Base-by-base conservation (phyloP, 2,797 vertebrate species). In the Falco naumanni region DNA sequence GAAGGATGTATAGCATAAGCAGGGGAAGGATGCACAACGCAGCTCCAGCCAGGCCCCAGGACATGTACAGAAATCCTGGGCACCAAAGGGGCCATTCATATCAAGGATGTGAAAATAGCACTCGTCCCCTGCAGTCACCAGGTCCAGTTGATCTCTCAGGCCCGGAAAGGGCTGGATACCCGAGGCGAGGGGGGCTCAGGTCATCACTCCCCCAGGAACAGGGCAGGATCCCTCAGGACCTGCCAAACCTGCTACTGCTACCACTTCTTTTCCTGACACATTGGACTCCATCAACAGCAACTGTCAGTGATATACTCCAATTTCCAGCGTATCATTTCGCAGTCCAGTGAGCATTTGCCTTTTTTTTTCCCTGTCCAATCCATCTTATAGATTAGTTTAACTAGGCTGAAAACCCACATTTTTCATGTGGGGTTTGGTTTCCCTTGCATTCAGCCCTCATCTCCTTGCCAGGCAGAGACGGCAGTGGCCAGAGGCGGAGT, bases 381-480 rank as follows among this genome's bases (percentile, higher is more conserved):
- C 57, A 69, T 94, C 48, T 90, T 64, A 72, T 9, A 70, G 72
- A 89, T 81, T 53, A 75, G 90, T 90, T 86, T 77, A 94, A 89
- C 89, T 78, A 92, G 76, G 57, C 69, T 92, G 80, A 93, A 93
- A 84, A 60, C 20, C 61, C 76, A 25, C 65, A 87, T 96, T 94
- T 94, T 93, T 88, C 80, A 86, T 11, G 2, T 41, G 45, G 61
- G 39, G 57, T 84, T 93, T 80, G 28, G 34, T 86, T 95, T 90
- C 34, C 64, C 18, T 86, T 59, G 22, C 29, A 54, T 59, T 54
- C 60, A 65, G 31, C 56, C 51, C 60, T 96, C 41, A 20, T 22
- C 31, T 77, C n/a, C 37, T 28, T 47, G 60, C 64, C 33, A 16
- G 69, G 26, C 54, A 83, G 56, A 22, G 41, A 43, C 22, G 25